A percentile compares a stretch with the other conserved stretches of the same genome.
Conservation (phyloP, 1,140 invertebrate genomes). For the Penaeus japonicus region DNA sequence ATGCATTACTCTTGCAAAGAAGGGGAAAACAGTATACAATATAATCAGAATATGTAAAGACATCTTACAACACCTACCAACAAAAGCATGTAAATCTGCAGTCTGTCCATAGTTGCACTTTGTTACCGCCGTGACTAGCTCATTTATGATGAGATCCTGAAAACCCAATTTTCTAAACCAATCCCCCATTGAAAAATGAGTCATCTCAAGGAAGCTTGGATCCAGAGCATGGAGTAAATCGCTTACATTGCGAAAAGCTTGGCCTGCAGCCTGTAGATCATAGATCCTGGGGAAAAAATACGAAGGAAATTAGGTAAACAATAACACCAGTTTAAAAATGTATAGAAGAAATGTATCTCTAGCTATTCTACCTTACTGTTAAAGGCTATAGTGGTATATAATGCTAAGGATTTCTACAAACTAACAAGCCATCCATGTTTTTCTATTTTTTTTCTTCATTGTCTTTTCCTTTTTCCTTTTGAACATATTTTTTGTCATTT, state of each 20-base stretch:
- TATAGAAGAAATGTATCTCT: no score
- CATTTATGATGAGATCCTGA: conserved; percentile 67
- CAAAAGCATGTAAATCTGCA: conserved; percentile 70
- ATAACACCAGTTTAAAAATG: no score
- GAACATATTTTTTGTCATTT: no score
- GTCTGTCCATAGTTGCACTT: conserved; percentile 75
- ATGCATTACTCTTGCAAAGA: not conserved
- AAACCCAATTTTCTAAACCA: conserved; percentile 66
- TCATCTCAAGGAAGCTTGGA: conserved; percentile 66
- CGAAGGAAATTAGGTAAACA: not conserved
- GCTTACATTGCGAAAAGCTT: conserved; percentile 67
- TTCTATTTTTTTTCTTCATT: no score
- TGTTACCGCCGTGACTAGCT: conserved; percentile 69
- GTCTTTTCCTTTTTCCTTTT: no score
- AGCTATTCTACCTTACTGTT: no score
- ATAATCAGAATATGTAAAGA: not conserved
- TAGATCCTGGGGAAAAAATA: conserved; percentile 69
- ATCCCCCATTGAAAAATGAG: conserved; percentile 64
- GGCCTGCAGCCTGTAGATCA: conserved; percentile 70
- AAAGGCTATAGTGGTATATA: no score
- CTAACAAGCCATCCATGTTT: no score
- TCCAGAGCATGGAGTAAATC: conserved; percentile 69
- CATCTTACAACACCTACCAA: conserved; percentile 65
- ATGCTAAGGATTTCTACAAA: no score
- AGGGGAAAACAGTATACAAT: no score